These are phyloP conservation scores for Parnassius mnemosyne DNA, from an alignment of 2,888 invertebrate genomes.

Conservation along the genomic window DNA sequence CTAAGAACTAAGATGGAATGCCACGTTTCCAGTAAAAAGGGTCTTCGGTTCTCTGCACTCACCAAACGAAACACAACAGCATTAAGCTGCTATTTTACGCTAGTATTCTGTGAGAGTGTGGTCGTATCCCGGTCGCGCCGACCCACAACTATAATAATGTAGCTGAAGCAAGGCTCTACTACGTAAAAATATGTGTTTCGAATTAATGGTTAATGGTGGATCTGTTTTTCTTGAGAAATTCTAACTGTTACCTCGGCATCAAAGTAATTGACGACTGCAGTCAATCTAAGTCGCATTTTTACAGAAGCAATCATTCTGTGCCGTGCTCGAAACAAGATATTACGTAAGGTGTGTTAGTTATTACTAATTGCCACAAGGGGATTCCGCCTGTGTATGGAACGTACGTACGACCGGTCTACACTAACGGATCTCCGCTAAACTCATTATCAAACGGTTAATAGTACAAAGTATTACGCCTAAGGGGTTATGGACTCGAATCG, in stretches of 20 bases:
- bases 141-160: no score
- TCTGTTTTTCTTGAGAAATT: background rate
- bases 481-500: no score
- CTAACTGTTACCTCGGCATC: conserved; percentile 1
- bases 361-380: conserved; percentile 64
- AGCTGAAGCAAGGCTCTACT: no score
- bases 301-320: conserved; percentile 24
- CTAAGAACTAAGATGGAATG: no score
- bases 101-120: no score
- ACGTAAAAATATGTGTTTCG: no score
- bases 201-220: no score
- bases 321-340: conserved; percentile 52
- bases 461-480: conserved; percentile 40
- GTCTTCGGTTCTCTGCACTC: no score
- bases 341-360: conserved; percentile 56
- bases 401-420: conserved; percentile 49
- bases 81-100: no score
- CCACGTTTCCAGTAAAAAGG: no score
- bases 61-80: no score
- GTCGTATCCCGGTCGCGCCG: no score
- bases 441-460: conserved; percentile 65
- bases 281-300: conserved; percentile 3
- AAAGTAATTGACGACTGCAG: conserved; percentile 6
- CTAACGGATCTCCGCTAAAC: conserved; percentile 60
- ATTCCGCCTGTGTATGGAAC: conserved; percentile 45